A percentile compares a stretch with the other conserved stretches of the same genome.
These are phyloP conservation scores for Siderastrea siderea DNA, from an alignment of 92 coral and sea anemone genomes.

Conservation along the genomic window DNA sequence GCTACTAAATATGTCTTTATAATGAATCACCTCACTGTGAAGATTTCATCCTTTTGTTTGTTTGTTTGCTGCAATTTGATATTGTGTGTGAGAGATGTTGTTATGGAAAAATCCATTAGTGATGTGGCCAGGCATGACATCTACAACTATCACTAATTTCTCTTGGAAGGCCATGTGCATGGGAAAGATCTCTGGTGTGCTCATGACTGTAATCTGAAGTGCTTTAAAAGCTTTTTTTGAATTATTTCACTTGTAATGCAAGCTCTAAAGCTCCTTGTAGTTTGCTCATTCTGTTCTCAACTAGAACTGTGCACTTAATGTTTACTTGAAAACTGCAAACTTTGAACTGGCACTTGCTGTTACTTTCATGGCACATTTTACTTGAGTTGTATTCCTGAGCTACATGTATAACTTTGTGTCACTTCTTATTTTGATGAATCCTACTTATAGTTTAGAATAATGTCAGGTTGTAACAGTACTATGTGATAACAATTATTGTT, in stretches of 20 bases:
- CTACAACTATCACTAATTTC: neutral
- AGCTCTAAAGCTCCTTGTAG: neutral
- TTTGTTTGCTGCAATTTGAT: neutral
- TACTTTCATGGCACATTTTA: too few relatives aligned
- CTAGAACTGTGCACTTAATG: too few relatives aligned
- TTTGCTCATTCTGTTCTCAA: neutral
- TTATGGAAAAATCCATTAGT: neutral
- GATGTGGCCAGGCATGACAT: neutral
- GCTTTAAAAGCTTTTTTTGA: constrained; percentile 1
- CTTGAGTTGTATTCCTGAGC: too few relatives aligned
- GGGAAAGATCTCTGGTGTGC: neutral
- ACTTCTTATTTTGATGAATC: too few relatives aligned
- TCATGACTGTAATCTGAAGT: neutral
- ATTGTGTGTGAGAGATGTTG: constrained; percentile 9
- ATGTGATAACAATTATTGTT: too few relatives aligned
- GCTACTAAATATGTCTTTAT: neutral
- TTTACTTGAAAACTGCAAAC: too few relatives aligned
- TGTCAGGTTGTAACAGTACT: too few relatives aligned
- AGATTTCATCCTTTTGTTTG: constrained; percentile 6
- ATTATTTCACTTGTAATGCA: neutral
- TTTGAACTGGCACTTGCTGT: too few relatives aligned
- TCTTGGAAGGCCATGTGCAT: constrained; percentile 20
- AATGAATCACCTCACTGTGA: neutral
- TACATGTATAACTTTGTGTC: too few relatives aligned
- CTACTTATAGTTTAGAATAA: too few relatives aligned